phyloP scores from a whole-genome alignment of 2,888 invertebrate genomes.

The Tipula helvola region DNA sequence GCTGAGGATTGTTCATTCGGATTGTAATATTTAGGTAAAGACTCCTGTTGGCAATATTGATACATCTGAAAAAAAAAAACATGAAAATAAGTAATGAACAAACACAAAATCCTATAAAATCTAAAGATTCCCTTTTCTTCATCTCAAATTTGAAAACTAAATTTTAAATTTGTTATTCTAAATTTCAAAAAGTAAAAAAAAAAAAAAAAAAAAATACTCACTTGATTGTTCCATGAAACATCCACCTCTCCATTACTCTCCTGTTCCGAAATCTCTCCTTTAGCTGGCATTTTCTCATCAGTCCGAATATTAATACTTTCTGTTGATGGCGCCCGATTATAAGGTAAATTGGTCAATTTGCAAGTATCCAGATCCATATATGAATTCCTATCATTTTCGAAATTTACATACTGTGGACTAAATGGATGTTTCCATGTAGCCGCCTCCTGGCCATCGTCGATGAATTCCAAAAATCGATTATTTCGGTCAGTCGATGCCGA shows the following conservation, averaged over 20 bases:
- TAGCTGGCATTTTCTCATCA: slow-evolving; percentile 77
- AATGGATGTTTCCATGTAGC: slow-evolving; percentile 13
- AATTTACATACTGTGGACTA: slow-evolving; percentile 20
- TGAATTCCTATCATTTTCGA: slow-evolving; percentile 27
- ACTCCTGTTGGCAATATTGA: not conserved
- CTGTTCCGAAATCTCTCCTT: slow-evolving; percentile 76
- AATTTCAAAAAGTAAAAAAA: slow-evolving; percentile 4
- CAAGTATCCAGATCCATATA: slow-evolving; percentile 34
- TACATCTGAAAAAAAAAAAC: not conserved
- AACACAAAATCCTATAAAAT: not conserved
- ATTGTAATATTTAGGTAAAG: not conserved
- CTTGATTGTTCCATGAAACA: slow-evolving; percentile 55
- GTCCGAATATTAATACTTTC: slow-evolving; percentile 62
- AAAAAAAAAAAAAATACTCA: slow-evolving; percentile 29
- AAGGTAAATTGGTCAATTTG: slow-evolving; percentile 20
- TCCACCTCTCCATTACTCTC: slow-evolving; percentile 76
- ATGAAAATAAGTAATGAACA: not conserved
- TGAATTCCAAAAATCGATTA: slow-evolving; percentile 11
- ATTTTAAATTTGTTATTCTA: not conserved
- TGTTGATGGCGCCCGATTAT: slow-evolving; percentile 22
- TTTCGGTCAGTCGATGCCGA: not conserved
- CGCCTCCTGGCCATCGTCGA: slow-evolving; percentile 1
- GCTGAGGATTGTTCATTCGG: not conserved
- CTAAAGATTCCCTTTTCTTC: not conserved
- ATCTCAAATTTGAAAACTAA: slow-evolving; percentile 15